Conservation (phyloP, 2,888 invertebrate genomes). For the Chaitophorus viminalis region DNA sequence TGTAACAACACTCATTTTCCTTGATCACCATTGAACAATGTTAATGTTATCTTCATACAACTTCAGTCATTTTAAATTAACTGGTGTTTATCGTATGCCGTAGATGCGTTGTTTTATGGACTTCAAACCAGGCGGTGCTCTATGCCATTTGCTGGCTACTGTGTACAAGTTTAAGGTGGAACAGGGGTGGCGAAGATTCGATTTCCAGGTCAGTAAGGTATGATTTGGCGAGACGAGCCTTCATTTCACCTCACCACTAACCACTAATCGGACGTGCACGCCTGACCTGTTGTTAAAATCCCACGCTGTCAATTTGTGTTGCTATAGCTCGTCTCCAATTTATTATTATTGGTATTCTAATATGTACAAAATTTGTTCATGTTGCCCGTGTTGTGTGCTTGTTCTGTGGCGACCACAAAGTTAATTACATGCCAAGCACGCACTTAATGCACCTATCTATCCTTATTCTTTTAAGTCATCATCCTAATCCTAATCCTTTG, state of each 20-base stretch:
- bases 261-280: conserved; percentile 63
- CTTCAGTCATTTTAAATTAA: neutral
- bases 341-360: conserved; percentile 51
- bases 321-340: conserved; percentile 62
- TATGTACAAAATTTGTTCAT: conserved; percentile 58
- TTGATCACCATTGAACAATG: neutral
- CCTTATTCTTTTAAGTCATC: conserved; percentile 28
- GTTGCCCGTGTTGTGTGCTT: conserved; percentile 60
- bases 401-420: conserved; percentile 56
- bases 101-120: conserved; percentile 96
- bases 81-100: conserved; percentile 65
- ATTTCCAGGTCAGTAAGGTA: conserved; percentile 87
- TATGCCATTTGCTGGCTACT: conserved; percentile 92
- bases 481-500: conserved; percentile 44
- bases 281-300: conserved; percentile 61
- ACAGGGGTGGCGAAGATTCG: conserved; percentile 94
- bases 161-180: conserved; percentile 96
- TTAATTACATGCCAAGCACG: conserved; percentile 61
- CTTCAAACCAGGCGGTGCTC: conserved; percentile 91
- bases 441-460: conserved; percentile 55
- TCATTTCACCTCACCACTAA: conserved; percentile 63
- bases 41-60: neutral
- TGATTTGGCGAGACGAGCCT: conserved; percentile 67
- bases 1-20: neutral
- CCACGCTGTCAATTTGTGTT: conserved; percentile 62